Base-by-base conservation (phyloP, 2,113 vertebrate genomes). In the Hemichromis elongatus region DNA sequence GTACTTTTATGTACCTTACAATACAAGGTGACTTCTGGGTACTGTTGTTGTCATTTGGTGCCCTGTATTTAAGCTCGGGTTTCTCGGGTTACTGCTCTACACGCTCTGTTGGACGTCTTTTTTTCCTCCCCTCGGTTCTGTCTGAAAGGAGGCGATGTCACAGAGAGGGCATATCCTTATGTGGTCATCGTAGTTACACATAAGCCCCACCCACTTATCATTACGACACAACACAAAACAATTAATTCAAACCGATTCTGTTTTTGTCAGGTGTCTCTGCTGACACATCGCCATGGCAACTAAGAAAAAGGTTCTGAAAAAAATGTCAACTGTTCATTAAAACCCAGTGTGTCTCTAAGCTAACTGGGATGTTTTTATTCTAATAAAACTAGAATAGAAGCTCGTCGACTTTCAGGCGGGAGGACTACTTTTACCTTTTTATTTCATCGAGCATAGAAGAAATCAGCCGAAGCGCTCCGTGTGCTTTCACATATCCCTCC, bases 331-430 rank as follows among this genome's bases (percentile, higher is more conserved):
- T 26, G 19, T 8, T 33, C 19, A 16, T 70, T 70, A 6, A 45
- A 3, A 24, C 37, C 59, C 14, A 45, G 12, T 16, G 8, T 9
- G 7, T 70, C 40, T 68, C n/a, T 70, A 2, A 70, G 37, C 21
- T 24, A 0, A 21, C 35, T n/a, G n/a, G 0, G 37, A 21, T 45
- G 21, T 45, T 70, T 26, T 26, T 70, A 12, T 26, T 26, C 9
- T 9, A 24, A 26, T 33, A 10, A 33, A 19, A 61, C 57, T 61
- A 19, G 6, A 61, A 19, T 19, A 61, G 57, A 11, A 33, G 56
- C 63, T 45, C 5, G 6, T 10, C 10, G 14, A 18, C 13, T 2
- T 45, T 70, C 21, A 45, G 40, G 40, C 6, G 40, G 30, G 5
- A 45, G 21, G 21, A 9, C 14, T 3, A 18, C 63, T 42, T 42